Conservation (phyloP, 2,797 vertebrate species). For the Siniperca scherzeri region DNA sequence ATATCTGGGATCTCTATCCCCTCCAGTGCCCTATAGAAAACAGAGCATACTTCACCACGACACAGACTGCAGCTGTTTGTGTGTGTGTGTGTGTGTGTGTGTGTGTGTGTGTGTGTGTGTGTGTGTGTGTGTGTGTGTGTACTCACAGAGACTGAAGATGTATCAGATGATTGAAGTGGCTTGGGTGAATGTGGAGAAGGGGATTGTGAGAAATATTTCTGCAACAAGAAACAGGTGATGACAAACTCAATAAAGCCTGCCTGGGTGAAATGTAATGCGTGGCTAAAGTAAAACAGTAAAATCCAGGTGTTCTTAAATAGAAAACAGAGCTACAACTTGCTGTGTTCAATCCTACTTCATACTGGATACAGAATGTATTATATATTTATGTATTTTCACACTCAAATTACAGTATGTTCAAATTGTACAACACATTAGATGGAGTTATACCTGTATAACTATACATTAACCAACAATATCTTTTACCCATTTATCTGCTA, state of each 20-base stretch:
- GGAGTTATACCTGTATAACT: not conserved
- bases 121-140: constrained; percentile 13
- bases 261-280: not conserved
- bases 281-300: not conserved
- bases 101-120: constrained; percentile 2
- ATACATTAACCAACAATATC: not conserved
- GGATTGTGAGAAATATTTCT: constrained; percentile 90
- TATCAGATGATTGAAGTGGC: constrained; percentile 83
- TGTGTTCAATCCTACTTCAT: not conserved
- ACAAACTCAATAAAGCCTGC: constrained; percentile 1
- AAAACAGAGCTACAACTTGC: not conserved
- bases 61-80: not conserved
- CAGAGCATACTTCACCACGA: constrained; percentile 6
- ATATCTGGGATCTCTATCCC: constrained; percentile 88
- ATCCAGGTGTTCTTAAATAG: not conserved
- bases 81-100: constrained; percentile 1
- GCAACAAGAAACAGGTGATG: constrained; percentile 53
- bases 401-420: not conserved
- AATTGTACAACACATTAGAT: not conserved
- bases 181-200: constrained; percentile 80
- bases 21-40: constrained; percentile 83
- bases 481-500: not conserved
- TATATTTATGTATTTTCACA: not conserved
- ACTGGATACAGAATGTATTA: not conserved
- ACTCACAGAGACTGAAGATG: constrained; percentile 90